A percentile compares a stretch with the other conserved stretches of the same genome.
Conservation (phyloP, 1,140 invertebrate genomes). For the Zaprionus ornatus region DNA sequence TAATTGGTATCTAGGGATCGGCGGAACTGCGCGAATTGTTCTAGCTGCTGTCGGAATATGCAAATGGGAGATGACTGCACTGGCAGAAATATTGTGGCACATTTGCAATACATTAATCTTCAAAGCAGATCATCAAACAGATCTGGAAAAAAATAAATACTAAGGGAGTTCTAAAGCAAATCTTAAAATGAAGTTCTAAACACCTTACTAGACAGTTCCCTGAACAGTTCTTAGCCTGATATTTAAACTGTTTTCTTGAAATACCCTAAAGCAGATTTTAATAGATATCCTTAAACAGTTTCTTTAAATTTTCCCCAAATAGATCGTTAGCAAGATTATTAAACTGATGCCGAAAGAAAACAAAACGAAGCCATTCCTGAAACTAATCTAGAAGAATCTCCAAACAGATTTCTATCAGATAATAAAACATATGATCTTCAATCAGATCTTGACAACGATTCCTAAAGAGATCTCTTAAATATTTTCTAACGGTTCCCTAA, state of each 20-base stretch:
- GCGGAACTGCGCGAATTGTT: neutral
- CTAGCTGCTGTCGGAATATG: neutral
- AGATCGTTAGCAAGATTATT: too few relatives aligned
- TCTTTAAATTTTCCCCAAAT: neutral
- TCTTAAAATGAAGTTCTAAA: neutral
- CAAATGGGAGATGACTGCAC: neutral
- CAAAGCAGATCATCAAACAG: neutral
- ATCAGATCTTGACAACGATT: neutral
- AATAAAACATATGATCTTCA: neutral
- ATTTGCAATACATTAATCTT: neutral
- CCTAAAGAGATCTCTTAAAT: too few relatives aligned
- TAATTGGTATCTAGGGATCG: constrained; percentile 2
- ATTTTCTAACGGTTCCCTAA: too few relatives aligned
- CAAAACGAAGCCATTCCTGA: too few relatives aligned
- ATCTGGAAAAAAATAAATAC: neutral
- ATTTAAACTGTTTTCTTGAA: neutral
- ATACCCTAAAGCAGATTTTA: neutral
- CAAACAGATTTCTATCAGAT: neutral
- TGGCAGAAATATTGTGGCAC: neutral
- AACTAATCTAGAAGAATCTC: too few relatives aligned
- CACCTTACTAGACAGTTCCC: too few relatives aligned
- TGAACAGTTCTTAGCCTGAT: neutral
- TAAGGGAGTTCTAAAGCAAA: neutral
- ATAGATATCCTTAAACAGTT: neutral
- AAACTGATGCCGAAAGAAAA: too few relatives aligned